Base-by-base conservation (phyloP, 92 coral and sea anemone species). In the Epizoanthus scotinus region DNA sequence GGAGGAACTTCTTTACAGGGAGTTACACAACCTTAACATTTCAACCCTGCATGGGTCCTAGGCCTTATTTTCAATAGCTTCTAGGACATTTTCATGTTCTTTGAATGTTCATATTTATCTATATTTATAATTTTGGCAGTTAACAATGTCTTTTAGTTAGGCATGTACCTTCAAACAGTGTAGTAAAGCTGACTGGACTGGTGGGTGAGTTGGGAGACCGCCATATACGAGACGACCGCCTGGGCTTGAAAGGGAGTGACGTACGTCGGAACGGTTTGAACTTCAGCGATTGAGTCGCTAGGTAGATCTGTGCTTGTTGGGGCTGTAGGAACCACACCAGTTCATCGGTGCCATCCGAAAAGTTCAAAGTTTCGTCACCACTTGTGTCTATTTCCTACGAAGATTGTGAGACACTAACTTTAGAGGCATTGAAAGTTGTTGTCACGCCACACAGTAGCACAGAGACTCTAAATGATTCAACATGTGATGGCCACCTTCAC, bases 311-410 rank as follows among this genome's bases (percentile, higher is more conserved):
- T 21, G 95, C 95, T 62, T 91, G 92, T 31, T 72, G 83, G 29
- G 95, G 92, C 66, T 91, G 95, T 1, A 91, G 88, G 42, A 91
- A 91, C 95, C 95, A 91, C 10, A 91, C 92, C 15, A 91, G 63
- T 25, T 83, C 60, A 58, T 88, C 73, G 59, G 49, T 82, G 59
- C 85, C 90, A 40, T 87, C 90, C 8, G 86, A 58, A 44, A 91
- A 91, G 47, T 86, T 84, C 8, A 91, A 60, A n/a, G 88, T 67
- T 73, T 91, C 95, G 34, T 91, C 95, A 19, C 88, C 88, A 14
- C 53, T 29, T 10, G 95, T 91, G 34, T 87, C 80, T 56, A 91
- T 88, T 50, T 88, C 95, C 95, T 91, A 77, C 6, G 13, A 59
- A 64, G 55, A 25, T 44, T 66, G 19, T 18, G 54, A 8, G 67